Base-by-base conservation (phyloP, 1,140 invertebrate genomes). In the Ceratina japonica region DNA sequence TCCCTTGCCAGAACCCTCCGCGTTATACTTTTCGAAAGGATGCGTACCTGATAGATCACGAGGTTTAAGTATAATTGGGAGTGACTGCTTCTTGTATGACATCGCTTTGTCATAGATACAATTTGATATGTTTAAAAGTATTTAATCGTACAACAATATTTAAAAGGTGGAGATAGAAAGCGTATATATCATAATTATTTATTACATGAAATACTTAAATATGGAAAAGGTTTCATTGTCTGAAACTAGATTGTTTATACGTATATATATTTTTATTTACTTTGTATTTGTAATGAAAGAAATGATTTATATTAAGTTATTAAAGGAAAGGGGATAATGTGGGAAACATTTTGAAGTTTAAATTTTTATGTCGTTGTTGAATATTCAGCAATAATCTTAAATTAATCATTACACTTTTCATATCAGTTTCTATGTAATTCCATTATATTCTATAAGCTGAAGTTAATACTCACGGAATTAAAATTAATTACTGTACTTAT, bases 1-100 rank as follows among this genome's bases (percentile, higher is more conserved):
- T 95, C 75, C 95, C 95, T 77, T 95, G 95, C 86, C 90, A 92
- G 71, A 92, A 91, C 89, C 91, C 93, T 1, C 93, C 91, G 61
- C 86, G 92, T 58, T 93, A 94, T 87, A 93, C 93, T 72, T 92
- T 92, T 56, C 93, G 93, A 81, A 91, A 93, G 74, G 94, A 94
- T 81, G 90, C 92, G 71, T 94, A 94, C 84, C 89, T 95, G 59
- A 91, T 95, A 37, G 93, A 94, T 86, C 93, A 95, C 88, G 91
- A 94, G 82, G 94, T 94, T 80, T 94, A 92, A 90, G 64, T 54
- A 70, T 24, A 24, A n/a, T 52, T 70, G 37, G 20, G 2, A 27
- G 10, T 27, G 16, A 64, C n/a, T 64, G 27, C 59, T 72, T 71
- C 20, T 44, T n/a, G 61, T n/a, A 24, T 72, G 58, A 49, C 68